Base-by-base conservation (phyloP, 1,140 invertebrate genomes). In the Paramacrobiotus metropolitanus region DNA sequence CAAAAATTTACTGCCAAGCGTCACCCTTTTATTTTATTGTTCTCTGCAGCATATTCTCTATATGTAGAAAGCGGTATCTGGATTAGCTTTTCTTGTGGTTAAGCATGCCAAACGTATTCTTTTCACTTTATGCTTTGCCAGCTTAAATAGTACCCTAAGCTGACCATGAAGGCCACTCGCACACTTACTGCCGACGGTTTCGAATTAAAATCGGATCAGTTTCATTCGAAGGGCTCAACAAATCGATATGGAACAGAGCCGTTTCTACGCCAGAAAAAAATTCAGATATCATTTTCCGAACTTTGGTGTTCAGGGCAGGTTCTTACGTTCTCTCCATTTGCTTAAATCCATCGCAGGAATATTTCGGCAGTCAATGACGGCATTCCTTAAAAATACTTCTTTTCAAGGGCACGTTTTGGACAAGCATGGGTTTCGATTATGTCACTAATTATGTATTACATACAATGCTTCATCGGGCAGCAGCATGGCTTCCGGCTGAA, bases 401-500 rank as follows among this genome's bases (percentile, higher is more conserved):
- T 15, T 15, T 15, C n/a, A 40, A 40, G n/a, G n/a, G 9, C 9
- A 40, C 9, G n/a, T 40, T 15, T 9, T 15, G n/a, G n/a, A 40
- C 9, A 40, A 40, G n/a, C 9, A 15, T 15, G n/a, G n/a, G n/a
- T 15, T 40, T 40, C 9, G n/a, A 40, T 9, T 40, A 15, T 40
- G 34, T 40, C 9, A 40, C 9, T 40, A n/a, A 9, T 9, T 40
- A 9, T n/a, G n/a, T 15, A 9, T 40, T 9, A 40, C 34, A 40
- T 40, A n/a, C 34, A 15, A 9, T 40, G 34, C n/a, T n/a, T n/a
- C n/a, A 24, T 55, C 48, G 15, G 48, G 15, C 15, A 20, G 48
- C 9, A 55, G 24, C 4, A 82, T 80, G n/a, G 75, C 78, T 59
- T 77, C 73, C n/a, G 70, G 72, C 65, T 81, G 80, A 71, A 82